These are phyloP conservation scores for Drosophila seclusa DNA, from an alignment of 2,888 invertebrate genomes.

Conservation along the genomic window DNA sequence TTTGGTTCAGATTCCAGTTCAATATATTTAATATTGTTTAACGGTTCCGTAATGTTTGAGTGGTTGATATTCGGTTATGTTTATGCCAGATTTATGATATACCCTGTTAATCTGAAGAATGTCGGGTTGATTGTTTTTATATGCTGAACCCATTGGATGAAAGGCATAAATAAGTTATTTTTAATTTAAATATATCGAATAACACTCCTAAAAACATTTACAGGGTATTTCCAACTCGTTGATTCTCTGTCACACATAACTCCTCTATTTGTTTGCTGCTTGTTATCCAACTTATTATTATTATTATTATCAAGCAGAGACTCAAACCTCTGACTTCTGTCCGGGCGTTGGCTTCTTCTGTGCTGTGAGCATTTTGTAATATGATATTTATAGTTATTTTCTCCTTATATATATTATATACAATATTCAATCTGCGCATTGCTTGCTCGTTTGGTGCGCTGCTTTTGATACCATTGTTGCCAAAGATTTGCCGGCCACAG, in stretches of 20 bases:
- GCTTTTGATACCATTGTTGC: conserved; percentile 42
- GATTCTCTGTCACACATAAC: too few species aligned
- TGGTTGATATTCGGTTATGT: not conserved
- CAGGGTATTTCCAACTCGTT: conserved; percentile 18
- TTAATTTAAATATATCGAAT: not conserved
- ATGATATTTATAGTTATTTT: conserved; percentile 81
- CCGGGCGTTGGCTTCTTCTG: conserved; percentile 26
- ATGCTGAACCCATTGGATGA: not conserved
- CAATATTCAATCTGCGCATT: conserved; percentile 68
- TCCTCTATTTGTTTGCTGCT: conserved; percentile 54
- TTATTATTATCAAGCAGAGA: conserved; percentile 59
- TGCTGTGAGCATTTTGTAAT: conserved; percentile 66
- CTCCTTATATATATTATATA: conserved; percentile 53
- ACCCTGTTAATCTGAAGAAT: not conserved
- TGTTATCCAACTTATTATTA: conserved; percentile 58
- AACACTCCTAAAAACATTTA: not conserved
- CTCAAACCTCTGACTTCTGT: conserved; percentile 21
- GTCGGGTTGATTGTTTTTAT: not conserved
- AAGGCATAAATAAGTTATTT: not conserved
- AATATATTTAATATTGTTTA: too few species aligned
- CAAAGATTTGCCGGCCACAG: conserved; percentile 54
- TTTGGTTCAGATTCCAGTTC: not conserved
- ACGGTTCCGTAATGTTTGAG: not conserved
- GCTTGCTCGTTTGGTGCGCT: conserved; percentile 33
- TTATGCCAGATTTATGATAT: not conserved